These are phyloP conservation scores for Pantherophis guttatus DNA, from an alignment of 2,113 vertebrate genomes.

Conservation along the genomic window DNA sequence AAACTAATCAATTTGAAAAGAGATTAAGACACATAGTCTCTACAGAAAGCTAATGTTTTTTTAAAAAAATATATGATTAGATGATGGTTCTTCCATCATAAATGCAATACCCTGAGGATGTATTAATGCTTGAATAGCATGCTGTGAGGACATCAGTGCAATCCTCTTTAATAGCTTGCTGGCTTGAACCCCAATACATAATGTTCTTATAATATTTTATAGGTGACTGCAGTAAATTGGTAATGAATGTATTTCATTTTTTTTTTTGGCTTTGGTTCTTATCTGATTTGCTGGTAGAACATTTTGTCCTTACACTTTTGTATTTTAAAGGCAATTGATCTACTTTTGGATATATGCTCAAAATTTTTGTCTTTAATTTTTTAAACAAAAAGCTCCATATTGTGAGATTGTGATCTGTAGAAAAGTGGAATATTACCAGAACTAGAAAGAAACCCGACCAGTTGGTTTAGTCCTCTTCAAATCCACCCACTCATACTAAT, in stretches of 20 bases:
- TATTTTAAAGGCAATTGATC: slow-evolving; percentile 72
- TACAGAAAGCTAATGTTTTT: slow-evolving; percentile 62
- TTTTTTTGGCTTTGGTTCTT: slow-evolving; percentile 70
- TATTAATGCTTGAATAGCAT: slow-evolving; percentile 71
- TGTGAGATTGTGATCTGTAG: slow-evolving; percentile 32
- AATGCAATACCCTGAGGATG: slow-evolving; percentile 63
- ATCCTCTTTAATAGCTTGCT: slow-evolving; percentile 74
- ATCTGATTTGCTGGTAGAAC: slow-evolving; percentile 72
- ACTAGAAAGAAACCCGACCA: slow-evolving; percentile 43
- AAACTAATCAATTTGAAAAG: not conserved
- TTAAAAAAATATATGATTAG: slow-evolving; percentile 63
- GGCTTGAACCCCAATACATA: slow-evolving; percentile 78
- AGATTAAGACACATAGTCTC: slow-evolving; percentile 34
- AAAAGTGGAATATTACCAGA: slow-evolving; percentile 43
- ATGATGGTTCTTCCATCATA: slow-evolving; percentile 67
- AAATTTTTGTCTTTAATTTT: slow-evolving; percentile 54
- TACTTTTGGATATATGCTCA: slow-evolving; percentile 61
- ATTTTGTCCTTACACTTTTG: slow-evolving; percentile 74
- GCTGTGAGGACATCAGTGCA: slow-evolving; percentile 67
- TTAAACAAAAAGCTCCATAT: slow-evolving; percentile 18
- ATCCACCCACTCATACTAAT: slow-evolving; percentile 54
- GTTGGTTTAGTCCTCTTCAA: slow-evolving; percentile 57
- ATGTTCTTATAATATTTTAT: slow-evolving; percentile 82
- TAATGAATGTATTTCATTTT: slow-evolving; percentile 73
- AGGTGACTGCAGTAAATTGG: slow-evolving; percentile 77